Conservation (phyloP, 1,140 invertebrate genomes). For the Diploscapter pachys region DNA sequence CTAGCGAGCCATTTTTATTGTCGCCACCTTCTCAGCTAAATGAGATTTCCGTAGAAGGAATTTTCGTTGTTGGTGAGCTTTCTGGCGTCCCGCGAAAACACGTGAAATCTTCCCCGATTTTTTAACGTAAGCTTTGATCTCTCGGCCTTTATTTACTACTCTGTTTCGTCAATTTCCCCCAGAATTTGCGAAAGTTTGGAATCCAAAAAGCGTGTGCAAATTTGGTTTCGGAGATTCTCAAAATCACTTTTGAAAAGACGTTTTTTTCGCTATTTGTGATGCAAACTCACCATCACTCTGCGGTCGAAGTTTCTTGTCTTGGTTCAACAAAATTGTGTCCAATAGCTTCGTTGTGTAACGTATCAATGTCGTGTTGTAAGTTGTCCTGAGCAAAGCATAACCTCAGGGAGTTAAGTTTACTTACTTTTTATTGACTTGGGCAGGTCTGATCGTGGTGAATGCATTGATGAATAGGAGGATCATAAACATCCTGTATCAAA, state of each 20-base stretch:
- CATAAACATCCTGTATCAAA: slow-evolving; percentile 2
- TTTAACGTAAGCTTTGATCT: too few relatives aligned
- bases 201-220: slow-evolving; percentile 49
- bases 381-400: slow-evolving; percentile 26
- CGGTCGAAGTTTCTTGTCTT: slow-evolving; percentile 65
- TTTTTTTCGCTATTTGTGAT: slow-evolving; percentile 10
- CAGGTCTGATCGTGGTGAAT: slow-evolving; percentile 5
- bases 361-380: slow-evolving; percentile 64
- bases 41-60: too few relatives aligned
- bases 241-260: too few relatives aligned
- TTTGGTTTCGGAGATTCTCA: slow-evolving; percentile 55
- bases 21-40: too few relatives aligned
- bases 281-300: slow-evolving; percentile 61
- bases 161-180: too few relatives aligned
- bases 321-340: slow-evolving; percentile 63
- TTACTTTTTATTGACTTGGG: not conserved
- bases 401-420: not conserved
- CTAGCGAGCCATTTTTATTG: too few relatives aligned
- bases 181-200: too few relatives aligned
- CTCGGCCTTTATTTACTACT: too few relatives aligned
- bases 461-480: slow-evolving; percentile 2
- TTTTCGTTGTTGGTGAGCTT: too few relatives aligned
- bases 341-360: slow-evolving; percentile 63
- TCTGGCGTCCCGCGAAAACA: too few relatives aligned
- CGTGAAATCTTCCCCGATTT: too few relatives aligned